Evolutionary conservation across 92 coral and sea anemone species (phyloP).

Genomic region (Hydrozoanthus gracilis): DNA sequence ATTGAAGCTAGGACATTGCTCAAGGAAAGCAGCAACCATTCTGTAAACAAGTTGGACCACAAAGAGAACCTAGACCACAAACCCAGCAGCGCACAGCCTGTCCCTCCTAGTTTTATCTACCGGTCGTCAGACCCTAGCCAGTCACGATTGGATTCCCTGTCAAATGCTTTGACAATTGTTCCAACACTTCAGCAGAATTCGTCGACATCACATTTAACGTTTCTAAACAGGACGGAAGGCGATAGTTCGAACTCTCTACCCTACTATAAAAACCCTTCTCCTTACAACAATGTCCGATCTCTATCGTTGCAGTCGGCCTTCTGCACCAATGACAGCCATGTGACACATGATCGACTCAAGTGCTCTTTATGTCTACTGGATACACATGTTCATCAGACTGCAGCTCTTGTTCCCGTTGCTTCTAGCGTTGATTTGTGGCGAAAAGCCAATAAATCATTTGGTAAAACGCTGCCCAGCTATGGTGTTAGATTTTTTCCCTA

Average conservation of each 20-base stretch:
- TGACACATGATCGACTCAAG: background rate
- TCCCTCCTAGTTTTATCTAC: constrained; percentile 65
- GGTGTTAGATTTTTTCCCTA: constrained; percentile 6
- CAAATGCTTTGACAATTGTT: background rate
- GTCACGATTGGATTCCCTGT: background rate
- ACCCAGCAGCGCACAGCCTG: constrained; percentile 26
- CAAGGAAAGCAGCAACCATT: background rate
- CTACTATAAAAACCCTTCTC: background rate
- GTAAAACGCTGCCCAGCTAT: background rate
- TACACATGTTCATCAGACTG: background rate
- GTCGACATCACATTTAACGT: background rate
- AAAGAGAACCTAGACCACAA: constrained; percentile 12
- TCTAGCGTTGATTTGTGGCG: constrained; percentile 88
- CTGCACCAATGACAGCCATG: background rate
- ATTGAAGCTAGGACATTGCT: constrained; percentile 30
- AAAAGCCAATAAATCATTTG: constrained; percentile 10
- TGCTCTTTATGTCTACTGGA: constrained; percentile 12
- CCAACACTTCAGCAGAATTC: constrained; percentile 6
- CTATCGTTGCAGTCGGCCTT: background rate
- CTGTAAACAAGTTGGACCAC: constrained; percentile 5
- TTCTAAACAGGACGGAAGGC: background rate
- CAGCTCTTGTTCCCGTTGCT: constrained; percentile 46
- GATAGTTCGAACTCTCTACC: background rate
- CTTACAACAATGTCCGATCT: background rate
- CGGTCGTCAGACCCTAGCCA: constrained; percentile 34